Conservation (phyloP, 2,113 vertebrate genomes). For the Carassius gibelio region DNA sequence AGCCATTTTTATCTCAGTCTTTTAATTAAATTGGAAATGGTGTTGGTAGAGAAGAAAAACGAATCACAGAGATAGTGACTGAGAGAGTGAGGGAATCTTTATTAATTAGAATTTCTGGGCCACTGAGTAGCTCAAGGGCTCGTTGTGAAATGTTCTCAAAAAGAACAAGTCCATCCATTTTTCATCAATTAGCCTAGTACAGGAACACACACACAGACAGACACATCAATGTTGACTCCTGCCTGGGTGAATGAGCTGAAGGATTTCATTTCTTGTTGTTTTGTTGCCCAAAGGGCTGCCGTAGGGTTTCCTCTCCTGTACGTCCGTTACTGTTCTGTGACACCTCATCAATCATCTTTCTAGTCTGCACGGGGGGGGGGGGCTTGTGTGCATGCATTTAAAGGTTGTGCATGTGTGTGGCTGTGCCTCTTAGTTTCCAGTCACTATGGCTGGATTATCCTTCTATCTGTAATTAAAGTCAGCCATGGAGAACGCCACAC, state of each 20-base stretch:
- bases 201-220: constrained; percentile 41
- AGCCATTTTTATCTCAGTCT: constrained; percentile 33
- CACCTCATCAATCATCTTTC: constrained; percentile 65
- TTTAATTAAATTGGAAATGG: constrained; percentile 39
- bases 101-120: constrained; percentile 79
- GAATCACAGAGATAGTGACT: constrained; percentile 61
- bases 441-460: constrained; percentile 63
- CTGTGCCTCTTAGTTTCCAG: constrained; percentile 11
- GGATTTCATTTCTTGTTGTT: background rate
- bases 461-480: constrained; percentile 73
- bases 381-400: background rate
- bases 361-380: background rate
- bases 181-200: constrained; percentile 66
- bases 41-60: constrained; percentile 14
- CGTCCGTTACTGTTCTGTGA: constrained; percentile 47
- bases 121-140: constrained; percentile 67
- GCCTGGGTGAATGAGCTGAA: background rate
- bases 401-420: background rate
- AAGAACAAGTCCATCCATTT: constrained; percentile 60
- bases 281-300: background rate
- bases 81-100: constrained; percentile 74
- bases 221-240: constrained; percentile 9
- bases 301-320: background rate
- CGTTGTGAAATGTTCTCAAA: constrained; percentile 64
- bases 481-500: constrained; percentile 68